A percentile compares a stretch with the other conserved stretches of the same genome.
These are phyloP conservation scores for Agonum fuliginosum DNA, from an alignment of 2,888 invertebrate genomes.

Conservation along the genomic window DNA sequence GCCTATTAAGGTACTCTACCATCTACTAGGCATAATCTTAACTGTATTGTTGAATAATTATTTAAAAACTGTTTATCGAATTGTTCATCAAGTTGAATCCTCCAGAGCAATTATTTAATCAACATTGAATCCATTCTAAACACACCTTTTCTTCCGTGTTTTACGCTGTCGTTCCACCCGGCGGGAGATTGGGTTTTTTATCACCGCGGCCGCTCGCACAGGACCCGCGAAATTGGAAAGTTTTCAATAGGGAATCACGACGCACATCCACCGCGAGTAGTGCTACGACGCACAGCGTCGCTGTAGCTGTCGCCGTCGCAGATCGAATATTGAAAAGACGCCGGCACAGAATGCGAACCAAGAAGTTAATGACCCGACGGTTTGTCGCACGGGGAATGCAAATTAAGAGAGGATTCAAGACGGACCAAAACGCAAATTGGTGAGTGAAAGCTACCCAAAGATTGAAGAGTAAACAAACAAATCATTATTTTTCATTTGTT, in stretches of 20 bases:
- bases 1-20: no score
- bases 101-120: no score
- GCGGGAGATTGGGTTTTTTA: constrained; percentile 34
- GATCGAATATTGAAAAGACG: constrained; percentile 51
- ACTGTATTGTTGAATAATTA: no score
- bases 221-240: constrained; percentile 33
- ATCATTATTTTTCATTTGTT: no score
- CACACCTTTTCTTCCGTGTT: no score
- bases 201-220: not conserved
- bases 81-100: no score
- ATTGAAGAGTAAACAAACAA: no score
- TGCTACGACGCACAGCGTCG: not conserved
- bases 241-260: constrained; percentile 9
- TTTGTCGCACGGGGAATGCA: constrained; percentile 27
- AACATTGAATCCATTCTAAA: not conserved
- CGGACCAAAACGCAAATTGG: no score
- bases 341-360: constrained; percentile 43
- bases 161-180: not conserved
- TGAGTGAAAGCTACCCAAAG: no score
- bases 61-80: no score
- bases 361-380: constrained; percentile 48
- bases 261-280: not conserved
- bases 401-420: not conserved
- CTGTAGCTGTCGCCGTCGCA: not conserved
- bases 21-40: no score